Evolutionary conservation across 2,797 vertebrate species (phyloP).

Genomic region (Pteropus rufus): DNA sequence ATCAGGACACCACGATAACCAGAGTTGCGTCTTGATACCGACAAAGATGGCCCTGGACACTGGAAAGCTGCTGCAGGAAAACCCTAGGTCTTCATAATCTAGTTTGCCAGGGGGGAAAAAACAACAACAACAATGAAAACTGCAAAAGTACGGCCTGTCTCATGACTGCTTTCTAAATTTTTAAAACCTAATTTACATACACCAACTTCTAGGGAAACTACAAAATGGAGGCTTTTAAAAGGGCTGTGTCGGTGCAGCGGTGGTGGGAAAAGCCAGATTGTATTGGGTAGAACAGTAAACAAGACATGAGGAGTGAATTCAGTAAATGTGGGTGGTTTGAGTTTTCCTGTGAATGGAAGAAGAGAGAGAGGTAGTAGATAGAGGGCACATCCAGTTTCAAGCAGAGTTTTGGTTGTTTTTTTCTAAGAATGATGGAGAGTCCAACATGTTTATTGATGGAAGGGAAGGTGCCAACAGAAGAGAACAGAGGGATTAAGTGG

Average conservation of each 20-base stretch:
- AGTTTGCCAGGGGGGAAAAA: not conserved
- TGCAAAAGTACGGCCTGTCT: not conserved
- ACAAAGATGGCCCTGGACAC: not conserved
- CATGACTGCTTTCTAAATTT: not conserved
- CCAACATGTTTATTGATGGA: not conserved
- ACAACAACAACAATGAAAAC: not conserved
- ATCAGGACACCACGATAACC: not conserved
- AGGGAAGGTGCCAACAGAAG: not conserved
- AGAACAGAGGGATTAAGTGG: not conserved
- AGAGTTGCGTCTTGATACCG: not conserved
- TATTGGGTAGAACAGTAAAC: not conserved
- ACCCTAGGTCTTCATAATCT: no score
- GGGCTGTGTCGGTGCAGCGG: not conserved
- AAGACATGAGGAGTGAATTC: not conserved
- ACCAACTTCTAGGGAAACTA: not conserved
- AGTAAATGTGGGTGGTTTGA: not conserved
- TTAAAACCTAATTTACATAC: not conserved
- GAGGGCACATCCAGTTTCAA: not conserved
- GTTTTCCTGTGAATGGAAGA: not conserved
- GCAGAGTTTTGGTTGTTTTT: not conserved
- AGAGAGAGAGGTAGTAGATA: not conserved
- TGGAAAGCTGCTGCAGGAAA: not conserved
- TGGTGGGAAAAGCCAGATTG: not conserved
- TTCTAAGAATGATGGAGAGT: not conserved
- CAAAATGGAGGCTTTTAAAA: not conserved